Evolutionary conservation across 2,888 invertebrate genomes (phyloP), one percentile per base, ranked within the genome.

Genomic region (Stictocephala bisonia): DNA sequence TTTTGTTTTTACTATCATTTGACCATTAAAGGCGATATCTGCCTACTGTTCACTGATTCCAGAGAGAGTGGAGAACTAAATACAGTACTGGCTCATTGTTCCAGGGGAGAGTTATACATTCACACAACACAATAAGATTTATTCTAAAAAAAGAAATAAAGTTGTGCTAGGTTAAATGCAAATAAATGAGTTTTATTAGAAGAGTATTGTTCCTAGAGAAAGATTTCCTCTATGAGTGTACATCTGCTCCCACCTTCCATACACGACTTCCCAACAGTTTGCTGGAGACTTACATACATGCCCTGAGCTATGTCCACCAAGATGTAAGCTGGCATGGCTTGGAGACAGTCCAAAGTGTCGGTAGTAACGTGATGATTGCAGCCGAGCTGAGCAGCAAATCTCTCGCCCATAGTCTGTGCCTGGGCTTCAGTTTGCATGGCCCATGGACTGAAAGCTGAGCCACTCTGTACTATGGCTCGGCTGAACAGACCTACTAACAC

Each of bases 401-500:
- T 4, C 53, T 69, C 69, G 13, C 41, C 26, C 11, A 18, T 51
- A 13, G 40, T 31, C 20, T 13, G 60, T 26, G 31, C 53, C 56
- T 51, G 53, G 22, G 40, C 51, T 24, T 44, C 29, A 1, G 53
- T 24, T n/a, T 41, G 31, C 11, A 15, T 29, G 15, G 69, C 69
- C 72, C 72, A 72, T 6, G 72, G 72, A 24, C 27, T 27, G 53
- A 64, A 72, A 6, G 64, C 50, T 0, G 22, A 51, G 2, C 72
- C 72, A 41, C 72, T 72, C 50, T 64, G 60, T 26, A 51, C 26
- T n/a, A 72, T 72, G 15, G 64, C 72, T 26, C 64, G 48, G 9
- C 51, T 35, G 35, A 66, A 72, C 18, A 72, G 27, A n/a, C 72
- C 72, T 72, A n/a, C n/a, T 29, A 67, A n/a, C n/a, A n/a, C n/a